Evolutionary conservation across 1,140 invertebrate genomes (phyloP), one percentile per base, ranked within the genome.

Genomic region (Drosophila bipectinata): DNA sequence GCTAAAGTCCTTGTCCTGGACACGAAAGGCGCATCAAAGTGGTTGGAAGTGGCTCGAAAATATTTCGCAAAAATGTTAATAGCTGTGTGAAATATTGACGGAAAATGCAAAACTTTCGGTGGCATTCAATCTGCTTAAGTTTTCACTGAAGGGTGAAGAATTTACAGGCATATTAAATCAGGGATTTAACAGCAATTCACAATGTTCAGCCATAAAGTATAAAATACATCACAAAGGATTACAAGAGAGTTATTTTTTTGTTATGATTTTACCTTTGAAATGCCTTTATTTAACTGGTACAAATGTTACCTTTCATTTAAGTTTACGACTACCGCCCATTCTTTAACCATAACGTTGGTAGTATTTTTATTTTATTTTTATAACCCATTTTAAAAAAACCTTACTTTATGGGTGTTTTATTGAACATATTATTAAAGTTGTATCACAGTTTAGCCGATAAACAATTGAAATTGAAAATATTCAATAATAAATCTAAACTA

Each of bases 31-130:
- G 55, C 66, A 61, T 77, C 77, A 69, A 80, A 64, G 63, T 41
- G 77, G 44, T 47, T 6, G 44, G 9, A 47, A 24, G 26, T 28
- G 26, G 18, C 18, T 4, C 48, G 26, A 48, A 63, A 73, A 73
- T 74, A 74, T 74, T 74, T 74, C 71, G 72, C 71, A 74, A 74
- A 74, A 74, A 74, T 75, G 71, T 74, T 75, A 75, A 75, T 74
- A 48, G 54, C 30, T 45, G 34, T 56, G 49, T 74, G 59, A 74
- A 74, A 51, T 74, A 74, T 74, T 14, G 71, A 44, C 1, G 18
- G 47, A 74, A 74, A 64, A 74, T 73, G 71, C 69, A 62, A 72
- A 74, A 64, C 59, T 64, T 45, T 44, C 15, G 30, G 51, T 9
- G 24, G 39, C 47, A 62, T 56, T 74, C 58, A 73, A 73, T 64